Conservation (phyloP, 1,140 invertebrate species). For the Idris sp. region DNA sequence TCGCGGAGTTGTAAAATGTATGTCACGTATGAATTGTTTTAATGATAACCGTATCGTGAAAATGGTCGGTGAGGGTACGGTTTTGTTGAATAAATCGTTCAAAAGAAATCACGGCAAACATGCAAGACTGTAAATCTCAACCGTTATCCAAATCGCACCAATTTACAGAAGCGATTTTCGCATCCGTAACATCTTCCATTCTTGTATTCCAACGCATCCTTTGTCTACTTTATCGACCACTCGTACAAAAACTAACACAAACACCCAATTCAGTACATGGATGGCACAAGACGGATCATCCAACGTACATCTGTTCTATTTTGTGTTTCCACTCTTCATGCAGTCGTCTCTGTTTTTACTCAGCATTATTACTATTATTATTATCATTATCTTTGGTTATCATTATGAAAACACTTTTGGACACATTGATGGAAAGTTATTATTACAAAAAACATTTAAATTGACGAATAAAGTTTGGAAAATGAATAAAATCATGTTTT, state of each 20-base stretch:
- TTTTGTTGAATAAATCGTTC: constrained; percentile 43
- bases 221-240: constrained; percentile 62
- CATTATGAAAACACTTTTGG: constrained; percentile 30
- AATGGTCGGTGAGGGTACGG: constrained; percentile 31
- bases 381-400: not conserved
- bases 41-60: constrained; percentile 45
- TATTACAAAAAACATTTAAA: too few relatives aligned
- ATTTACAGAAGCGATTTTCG: constrained; percentile 60
- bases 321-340: constrained; percentile 45
- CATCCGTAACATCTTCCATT: constrained; percentile 56
- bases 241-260: constrained; percentile 43
- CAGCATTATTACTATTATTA: not conserved
- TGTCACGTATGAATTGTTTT: constrained; percentile 48
- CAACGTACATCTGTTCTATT: constrained; percentile 55
- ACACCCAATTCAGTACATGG: constrained; percentile 35
- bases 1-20: constrained; percentile 29
- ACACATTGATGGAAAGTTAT: constrained; percentile 18
- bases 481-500: too few relatives aligned
- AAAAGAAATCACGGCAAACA: constrained; percentile 47
- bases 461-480: too few relatives aligned
- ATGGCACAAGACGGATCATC: constrained; percentile 57
- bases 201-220: constrained; percentile 55
- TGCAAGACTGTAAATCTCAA: constrained; percentile 56
- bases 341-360: constrained; percentile 24
- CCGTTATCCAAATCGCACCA: constrained; percentile 58